A percentile compares a stretch with the other conserved stretches of the same genome.
phyloP scores from a whole-genome alignment of 92 coral and sea anemone species.

The Desmophyllum pertusum region DNA sequence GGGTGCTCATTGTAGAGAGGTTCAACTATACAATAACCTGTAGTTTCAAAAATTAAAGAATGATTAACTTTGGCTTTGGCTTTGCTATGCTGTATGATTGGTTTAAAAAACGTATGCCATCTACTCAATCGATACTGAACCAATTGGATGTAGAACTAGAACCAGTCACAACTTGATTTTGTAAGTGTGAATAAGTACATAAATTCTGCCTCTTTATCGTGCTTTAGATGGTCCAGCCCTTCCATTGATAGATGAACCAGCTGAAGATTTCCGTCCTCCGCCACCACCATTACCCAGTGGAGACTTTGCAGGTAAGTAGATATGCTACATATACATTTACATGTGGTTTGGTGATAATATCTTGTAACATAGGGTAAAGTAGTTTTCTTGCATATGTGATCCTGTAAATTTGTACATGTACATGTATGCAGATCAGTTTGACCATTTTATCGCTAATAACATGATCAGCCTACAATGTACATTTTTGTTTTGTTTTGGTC shows the following conservation, averaged over 20 bases:
- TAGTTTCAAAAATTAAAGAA: too few relatives aligned
- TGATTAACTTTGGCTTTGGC: not conserved
- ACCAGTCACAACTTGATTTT: too few relatives aligned
- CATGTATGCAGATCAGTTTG: not conserved
- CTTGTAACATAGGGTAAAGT: too few relatives aligned
- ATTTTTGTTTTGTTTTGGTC: not conserved
- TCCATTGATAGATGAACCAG: slow-evolving; percentile 83
- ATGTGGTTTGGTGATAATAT: not conserved
- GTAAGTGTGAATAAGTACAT: not conserved
- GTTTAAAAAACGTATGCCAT: not conserved
- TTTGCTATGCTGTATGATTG: not conserved
- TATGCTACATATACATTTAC: not conserved
- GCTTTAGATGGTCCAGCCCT: slow-evolving; percentile 83
- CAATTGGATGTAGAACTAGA: too few relatives aligned
- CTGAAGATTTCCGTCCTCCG: slow-evolving; percentile 71
- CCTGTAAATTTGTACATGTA: not conserved
- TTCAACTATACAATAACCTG: too few relatives aligned
- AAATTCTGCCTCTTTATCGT: not conserved
- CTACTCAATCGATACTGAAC: not conserved
- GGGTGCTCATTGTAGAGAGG: too few relatives aligned
- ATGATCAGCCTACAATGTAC: not conserved
- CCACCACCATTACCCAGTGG: slow-evolving; percentile 72
- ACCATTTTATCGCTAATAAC: too few relatives aligned
- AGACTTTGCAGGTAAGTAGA: slow-evolving; percentile 43
- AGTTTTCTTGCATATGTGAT: too few relatives aligned